These are phyloP conservation scores for Ceyx margarethae DNA, from an alignment of 2,113 vertebrate genomes.

Conservation along the genomic window DNA sequence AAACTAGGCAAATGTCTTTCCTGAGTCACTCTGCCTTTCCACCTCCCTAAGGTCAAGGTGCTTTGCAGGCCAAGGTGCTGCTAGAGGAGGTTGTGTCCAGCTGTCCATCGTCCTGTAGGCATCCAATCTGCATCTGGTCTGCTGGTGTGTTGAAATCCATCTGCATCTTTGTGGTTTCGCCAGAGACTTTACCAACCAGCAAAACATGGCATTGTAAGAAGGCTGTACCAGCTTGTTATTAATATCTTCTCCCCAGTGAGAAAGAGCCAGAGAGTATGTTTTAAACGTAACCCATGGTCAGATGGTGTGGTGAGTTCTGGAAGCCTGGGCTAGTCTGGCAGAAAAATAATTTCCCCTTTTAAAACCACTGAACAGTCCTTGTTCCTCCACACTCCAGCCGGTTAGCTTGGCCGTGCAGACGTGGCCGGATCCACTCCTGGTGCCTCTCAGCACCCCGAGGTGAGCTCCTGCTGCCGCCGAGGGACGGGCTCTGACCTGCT, in stretches of 20 bases:
- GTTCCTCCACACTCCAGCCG: neutral
- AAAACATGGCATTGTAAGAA: neutral
- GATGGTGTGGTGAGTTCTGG: neutral
- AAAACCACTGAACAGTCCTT: slow-evolving; percentile 34
- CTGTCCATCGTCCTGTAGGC: neutral
- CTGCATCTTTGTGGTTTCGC: neutral
- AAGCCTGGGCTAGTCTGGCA: slow-evolving; percentile 25
- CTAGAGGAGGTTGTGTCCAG: neutral
- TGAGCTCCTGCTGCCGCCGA: neutral
- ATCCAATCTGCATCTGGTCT: neutral
- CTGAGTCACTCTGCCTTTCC: neutral
- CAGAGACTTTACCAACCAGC: neutral
- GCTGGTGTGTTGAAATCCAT: neutral
- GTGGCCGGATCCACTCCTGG: neutral
- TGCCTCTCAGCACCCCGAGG: neutral
- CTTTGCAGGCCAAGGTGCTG: neutral
- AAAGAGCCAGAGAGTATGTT: neutral
- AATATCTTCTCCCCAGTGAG: neutral
- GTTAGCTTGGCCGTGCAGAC: neutral
- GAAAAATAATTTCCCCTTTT: slow-evolving; percentile 35
- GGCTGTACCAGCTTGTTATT: slow-evolving; percentile 3
- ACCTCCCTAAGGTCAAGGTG: neutral
- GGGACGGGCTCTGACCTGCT: neutral
- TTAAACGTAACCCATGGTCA: neutral
- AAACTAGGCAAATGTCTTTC: neutral